A percentile compares a stretch with the other conserved stretches of the same genome.
Conservation (phyloP, 35 echinoderm and acorn worm genomes). For the Ophioderma brevispina region DNA sequence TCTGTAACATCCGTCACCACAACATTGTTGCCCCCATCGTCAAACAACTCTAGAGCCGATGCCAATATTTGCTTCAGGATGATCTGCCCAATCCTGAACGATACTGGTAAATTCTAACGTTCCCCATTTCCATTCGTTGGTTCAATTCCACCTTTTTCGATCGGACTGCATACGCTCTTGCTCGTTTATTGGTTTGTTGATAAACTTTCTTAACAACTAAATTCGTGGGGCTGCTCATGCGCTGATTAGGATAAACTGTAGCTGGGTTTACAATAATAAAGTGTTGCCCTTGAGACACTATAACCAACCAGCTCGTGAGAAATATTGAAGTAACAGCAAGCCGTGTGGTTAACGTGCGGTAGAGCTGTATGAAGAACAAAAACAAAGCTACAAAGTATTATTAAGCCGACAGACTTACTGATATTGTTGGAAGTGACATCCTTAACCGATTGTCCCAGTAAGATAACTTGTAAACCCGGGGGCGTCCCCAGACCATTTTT, state of each 20-base stretch:
- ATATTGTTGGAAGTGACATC: too few relatives aligned
- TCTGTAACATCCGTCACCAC: constrained; percentile 58
- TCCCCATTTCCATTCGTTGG: constrained; percentile 50
- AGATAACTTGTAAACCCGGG: too few relatives aligned
- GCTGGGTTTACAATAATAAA: constrained; percentile 49
- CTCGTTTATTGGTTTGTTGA: background rate
- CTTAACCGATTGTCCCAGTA: too few relatives aligned
- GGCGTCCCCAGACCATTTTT: too few relatives aligned
- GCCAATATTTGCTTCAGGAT: constrained; percentile 50
- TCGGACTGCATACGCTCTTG: constrained; percentile 23
- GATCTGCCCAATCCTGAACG: constrained; percentile 60
- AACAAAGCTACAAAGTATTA: too few relatives aligned
- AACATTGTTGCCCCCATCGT: constrained; percentile 50
- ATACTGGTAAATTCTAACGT: constrained; percentile 60
- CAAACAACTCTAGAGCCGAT: constrained; percentile 47
- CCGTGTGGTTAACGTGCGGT: background rate
- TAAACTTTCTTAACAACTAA: constrained; percentile 50
- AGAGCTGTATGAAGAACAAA: constrained; percentile 41
- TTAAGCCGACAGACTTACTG: too few relatives aligned
- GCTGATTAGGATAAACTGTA: background rate
- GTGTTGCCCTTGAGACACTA: constrained; percentile 57
- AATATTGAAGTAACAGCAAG: constrained; percentile 56
- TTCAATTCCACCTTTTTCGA: constrained; percentile 51
- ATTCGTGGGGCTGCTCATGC: constrained; percentile 29
- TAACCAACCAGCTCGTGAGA: constrained; percentile 62